Evolutionary conservation across 2,113 vertebrate species (phyloP).

Genomic region (Chaetorhynchus papuensis): DNA sequence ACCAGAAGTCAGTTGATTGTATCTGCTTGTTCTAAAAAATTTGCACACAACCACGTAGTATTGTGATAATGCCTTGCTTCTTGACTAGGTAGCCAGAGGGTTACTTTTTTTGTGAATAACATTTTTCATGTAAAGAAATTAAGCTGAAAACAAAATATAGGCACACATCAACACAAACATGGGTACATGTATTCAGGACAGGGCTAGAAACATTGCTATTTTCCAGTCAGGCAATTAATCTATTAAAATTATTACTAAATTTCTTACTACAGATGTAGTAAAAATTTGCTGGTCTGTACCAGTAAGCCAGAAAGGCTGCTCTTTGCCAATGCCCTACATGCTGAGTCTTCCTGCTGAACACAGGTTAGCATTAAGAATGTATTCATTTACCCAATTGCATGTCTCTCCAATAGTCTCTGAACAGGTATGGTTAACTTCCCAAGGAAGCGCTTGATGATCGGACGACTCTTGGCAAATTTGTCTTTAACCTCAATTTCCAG

Average conservation of each 20-base stretch:
- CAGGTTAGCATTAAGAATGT: neutral
- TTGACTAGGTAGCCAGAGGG: neutral
- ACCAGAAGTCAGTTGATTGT: neutral
- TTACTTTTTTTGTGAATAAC: neutral
- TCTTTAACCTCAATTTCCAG: slow-evolving; percentile 98
- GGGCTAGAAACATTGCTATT: neutral
- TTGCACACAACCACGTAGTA: neutral
- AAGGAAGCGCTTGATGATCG: slow-evolving; percentile 98
- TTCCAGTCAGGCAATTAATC: neutral
- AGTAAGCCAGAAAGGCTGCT: neutral
- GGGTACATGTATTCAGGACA: neutral
- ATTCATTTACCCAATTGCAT: slow-evolving; percentile 84
- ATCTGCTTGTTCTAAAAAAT: slow-evolving; percentile 1
- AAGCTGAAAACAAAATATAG: neutral
- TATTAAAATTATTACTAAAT: neutral
- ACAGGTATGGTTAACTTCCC: slow-evolving; percentile 95
- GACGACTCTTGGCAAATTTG: slow-evolving; percentile 98
- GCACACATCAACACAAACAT: neutral
- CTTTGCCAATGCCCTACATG: neutral
- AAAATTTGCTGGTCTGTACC: neutral
- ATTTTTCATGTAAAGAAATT: neutral
- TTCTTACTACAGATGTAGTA: neutral
- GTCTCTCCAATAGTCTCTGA: slow-evolving; percentile 91
- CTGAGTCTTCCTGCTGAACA: neutral
- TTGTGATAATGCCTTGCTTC: neutral